Evolutionary conservation across 2,888 invertebrate genomes (phyloP), one percentile per base, ranked within the genome.

Genomic region (Petrolisthes manimaculis): DNA sequence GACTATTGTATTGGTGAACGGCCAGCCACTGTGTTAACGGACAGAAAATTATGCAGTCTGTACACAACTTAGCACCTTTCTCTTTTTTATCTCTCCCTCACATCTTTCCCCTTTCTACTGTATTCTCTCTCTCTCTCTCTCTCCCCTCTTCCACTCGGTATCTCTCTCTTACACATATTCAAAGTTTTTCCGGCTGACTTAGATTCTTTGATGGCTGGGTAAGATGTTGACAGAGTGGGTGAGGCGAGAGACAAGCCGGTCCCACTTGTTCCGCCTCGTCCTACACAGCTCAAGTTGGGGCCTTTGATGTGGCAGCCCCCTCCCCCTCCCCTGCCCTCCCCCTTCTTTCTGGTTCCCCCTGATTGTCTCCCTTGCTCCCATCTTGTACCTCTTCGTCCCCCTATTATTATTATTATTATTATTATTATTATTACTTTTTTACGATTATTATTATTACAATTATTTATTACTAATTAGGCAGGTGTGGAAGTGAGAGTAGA

Each of bases 171-270:
- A n/a, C n/a, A 84, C 77, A 84, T 84, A 77, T 77, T 77, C 84
- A 77, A 61, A 37, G 84, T 84, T 84, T 84, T 84, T 84, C 77
- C 69, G 67, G 53, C 61, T 53, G 67, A 18, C 78, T 84, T 84
- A 55, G 86, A 82, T 75, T 86, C 86, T 86, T 81, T 86, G 86
- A 86, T 81, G 75, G 86, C 81, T 81, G 86, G 81, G 81, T 75
- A 81, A 86, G 86, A 75, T 86, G 86, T 86, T 86, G 86, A 86
- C 86, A 86, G 75, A 86, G 86, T 81, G 75, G 81, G 75, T 81
- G 69, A 71, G 71, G 61, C 80, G 86, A 74, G 74, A 86, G 86
- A 82, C 86, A 86, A 86, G 86, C 24, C 81, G 81, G 24, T 56
- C 80, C 86, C 86, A 81, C 86, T 82, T 86, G 86, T 86, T 86